A percentile compares a stretch with the other conserved stretches of the same genome.
Conservation (phyloP, 2,113 vertebrate genomes). For the Pituophis catenifer region DNA sequence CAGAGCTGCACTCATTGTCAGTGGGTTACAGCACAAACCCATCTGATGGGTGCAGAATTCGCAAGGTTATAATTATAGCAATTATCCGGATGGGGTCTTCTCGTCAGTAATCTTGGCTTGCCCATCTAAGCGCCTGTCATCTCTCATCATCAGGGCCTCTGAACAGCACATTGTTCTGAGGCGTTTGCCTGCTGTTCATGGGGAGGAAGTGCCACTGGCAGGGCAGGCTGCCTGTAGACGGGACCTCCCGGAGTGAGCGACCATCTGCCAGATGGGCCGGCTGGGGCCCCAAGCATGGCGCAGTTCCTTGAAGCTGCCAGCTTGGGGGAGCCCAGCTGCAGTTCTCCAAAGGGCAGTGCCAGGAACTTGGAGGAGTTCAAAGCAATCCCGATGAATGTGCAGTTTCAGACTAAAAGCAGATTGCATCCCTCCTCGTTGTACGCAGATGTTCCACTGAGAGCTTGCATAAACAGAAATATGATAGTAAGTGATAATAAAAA, state of each 20-base stretch:
- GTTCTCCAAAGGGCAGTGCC: neutral
- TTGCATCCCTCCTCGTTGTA: neutral
- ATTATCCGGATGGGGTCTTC: constrained; percentile 59
- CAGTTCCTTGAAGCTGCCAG: neutral
- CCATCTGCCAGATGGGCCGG: constrained; percentile 28
- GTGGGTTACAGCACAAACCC: neutral
- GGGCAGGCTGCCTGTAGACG: neutral
- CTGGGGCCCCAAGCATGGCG: neutral
- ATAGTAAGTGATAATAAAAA: neutral
- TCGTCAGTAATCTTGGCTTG: constrained; percentile 57
- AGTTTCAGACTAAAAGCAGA: neutral
- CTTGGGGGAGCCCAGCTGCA: neutral
- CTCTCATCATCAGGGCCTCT: constrained; percentile 42
- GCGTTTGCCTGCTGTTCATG: constrained; percentile 27
- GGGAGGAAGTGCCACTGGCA: neutral
- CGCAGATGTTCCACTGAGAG: neutral
- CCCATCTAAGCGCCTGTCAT: constrained; percentile 34
- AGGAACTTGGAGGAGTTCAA: neutral
- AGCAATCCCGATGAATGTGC: neutral
- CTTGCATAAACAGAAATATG: neutral
- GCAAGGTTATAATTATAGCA: constrained; percentile 55
- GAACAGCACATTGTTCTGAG: neutral
- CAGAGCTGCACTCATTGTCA: constrained; percentile 34
- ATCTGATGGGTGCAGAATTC: constrained; percentile 41
- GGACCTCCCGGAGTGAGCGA: neutral